Conservation (phyloP, 2,113 vertebrate genomes). For the Chaetodon trifascialis region DNA sequence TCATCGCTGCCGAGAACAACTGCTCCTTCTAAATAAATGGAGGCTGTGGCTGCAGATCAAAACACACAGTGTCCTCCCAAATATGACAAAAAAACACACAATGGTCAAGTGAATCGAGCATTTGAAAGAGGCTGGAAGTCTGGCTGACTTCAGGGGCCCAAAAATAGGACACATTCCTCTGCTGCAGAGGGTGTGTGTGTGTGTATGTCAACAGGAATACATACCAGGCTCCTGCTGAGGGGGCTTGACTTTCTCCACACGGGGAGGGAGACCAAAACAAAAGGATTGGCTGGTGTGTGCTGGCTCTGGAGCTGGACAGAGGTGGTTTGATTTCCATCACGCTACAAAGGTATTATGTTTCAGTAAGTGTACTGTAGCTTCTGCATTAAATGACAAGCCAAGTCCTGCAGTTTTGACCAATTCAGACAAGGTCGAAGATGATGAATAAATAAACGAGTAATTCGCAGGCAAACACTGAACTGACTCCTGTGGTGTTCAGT, state of each 20-base stretch:
- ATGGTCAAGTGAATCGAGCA: constrained; percentile 63
- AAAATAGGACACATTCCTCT: constrained; percentile 77
- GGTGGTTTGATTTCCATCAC: constrained; percentile 18
- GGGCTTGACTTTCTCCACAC: constrained; percentile 67
- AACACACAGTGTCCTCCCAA: constrained; percentile 33
- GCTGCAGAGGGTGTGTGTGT: constrained; percentile 61
- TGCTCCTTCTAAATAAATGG: constrained; percentile 34
- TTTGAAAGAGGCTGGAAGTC: constrained; percentile 51
- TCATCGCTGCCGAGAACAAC: constrained; percentile 30
- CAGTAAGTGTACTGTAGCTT: background rate
- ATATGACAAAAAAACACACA: constrained; percentile 24
- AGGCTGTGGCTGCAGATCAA: constrained; percentile 42
- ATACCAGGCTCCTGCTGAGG: constrained; percentile 71
- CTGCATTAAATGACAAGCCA: too few relatives aligned
- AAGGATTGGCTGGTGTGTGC: constrained; percentile 46
- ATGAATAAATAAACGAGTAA: background rate
- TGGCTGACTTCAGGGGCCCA: constrained; percentile 65
- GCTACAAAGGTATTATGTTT: constrained; percentile 7
- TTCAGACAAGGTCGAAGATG: background rate
- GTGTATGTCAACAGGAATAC: constrained; percentile 73
- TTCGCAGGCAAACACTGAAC: background rate
- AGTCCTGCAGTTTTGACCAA: too few relatives aligned
- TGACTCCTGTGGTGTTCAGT: background rate
- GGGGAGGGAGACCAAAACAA: constrained; percentile 60
- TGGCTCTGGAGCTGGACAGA: constrained; percentile 25